These are phyloP conservation scores for Oceanites oceanicus DNA, from an alignment of 2,113 vertebrate genomes.

Conservation along the genomic window DNA sequence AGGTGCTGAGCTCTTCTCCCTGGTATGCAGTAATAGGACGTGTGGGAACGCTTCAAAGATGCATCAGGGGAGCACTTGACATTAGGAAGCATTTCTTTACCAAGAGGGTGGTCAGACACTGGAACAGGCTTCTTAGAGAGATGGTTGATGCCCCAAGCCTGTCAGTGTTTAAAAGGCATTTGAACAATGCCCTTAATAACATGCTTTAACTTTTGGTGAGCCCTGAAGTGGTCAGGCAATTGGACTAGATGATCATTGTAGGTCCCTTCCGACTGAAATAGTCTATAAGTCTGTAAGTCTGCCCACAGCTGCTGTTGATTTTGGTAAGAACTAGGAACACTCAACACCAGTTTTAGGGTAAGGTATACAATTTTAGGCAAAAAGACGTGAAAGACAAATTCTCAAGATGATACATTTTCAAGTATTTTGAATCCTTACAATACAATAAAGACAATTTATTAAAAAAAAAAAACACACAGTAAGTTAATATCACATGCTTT, in stretches of 20 bases:
- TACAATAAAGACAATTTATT: background rate
- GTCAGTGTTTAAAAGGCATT: background rate
- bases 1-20: background rate
- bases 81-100: background rate
- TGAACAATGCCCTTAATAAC: background rate
- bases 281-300: background rate
- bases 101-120: background rate
- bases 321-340: background rate
- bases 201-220: background rate
- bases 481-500: background rate
- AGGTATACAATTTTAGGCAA: background rate
- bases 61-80: rapidly evolving
- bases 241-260: background rate
- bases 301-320: background rate
- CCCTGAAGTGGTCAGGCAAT: background rate
- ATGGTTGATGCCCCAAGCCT: background rate
- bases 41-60: background rate
- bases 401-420: background rate
- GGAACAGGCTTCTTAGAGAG: background rate
- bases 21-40: background rate
- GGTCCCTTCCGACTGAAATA: background rate
- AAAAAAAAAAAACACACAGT: background rate
- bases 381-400: background rate
- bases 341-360: background rate
- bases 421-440: background rate